Conservation (phyloP, 2,113 vertebrate genomes). For the Irena cyanogastra region DNA sequence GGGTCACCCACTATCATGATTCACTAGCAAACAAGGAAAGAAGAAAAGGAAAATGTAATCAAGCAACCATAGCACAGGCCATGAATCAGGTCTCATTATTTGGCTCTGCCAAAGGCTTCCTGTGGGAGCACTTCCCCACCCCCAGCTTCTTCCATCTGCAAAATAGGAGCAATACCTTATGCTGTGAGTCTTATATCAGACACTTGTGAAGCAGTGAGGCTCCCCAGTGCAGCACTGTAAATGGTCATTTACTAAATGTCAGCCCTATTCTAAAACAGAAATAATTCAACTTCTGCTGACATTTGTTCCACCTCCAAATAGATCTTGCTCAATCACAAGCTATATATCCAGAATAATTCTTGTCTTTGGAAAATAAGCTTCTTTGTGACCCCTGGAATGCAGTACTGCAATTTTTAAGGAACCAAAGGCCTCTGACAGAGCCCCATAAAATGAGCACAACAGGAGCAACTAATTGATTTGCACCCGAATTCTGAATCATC, state of each 20-base stretch:
- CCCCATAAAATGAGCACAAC: background rate
- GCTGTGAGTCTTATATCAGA: background rate
- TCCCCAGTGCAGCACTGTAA: background rate
- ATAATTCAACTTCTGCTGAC: background rate
- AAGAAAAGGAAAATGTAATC: conserved; percentile 26
- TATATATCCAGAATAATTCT: background rate
- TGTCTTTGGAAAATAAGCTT: background rate
- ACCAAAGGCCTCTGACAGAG: background rate
- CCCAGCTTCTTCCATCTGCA: conserved; percentile 4
- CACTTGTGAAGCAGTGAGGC: background rate
- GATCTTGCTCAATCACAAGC: background rate
- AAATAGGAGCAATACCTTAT: background rate
- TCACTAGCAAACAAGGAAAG: conserved; percentile 11
- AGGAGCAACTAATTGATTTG: background rate
- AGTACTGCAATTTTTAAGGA: background rate
- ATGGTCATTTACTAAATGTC: background rate
- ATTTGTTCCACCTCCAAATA: background rate
- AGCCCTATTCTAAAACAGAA: background rate
- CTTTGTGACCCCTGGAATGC: background rate
- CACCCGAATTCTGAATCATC: background rate
- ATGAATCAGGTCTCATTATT: conserved; percentile 13
- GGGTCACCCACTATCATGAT: background rate
- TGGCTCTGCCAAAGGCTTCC: conserved; percentile 1
- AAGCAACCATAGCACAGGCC: background rate
- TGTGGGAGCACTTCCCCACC: background rate